phyloP scores from a whole-genome alignment of 2,113 vertebrate species.

The Ursus arctos region DNA sequence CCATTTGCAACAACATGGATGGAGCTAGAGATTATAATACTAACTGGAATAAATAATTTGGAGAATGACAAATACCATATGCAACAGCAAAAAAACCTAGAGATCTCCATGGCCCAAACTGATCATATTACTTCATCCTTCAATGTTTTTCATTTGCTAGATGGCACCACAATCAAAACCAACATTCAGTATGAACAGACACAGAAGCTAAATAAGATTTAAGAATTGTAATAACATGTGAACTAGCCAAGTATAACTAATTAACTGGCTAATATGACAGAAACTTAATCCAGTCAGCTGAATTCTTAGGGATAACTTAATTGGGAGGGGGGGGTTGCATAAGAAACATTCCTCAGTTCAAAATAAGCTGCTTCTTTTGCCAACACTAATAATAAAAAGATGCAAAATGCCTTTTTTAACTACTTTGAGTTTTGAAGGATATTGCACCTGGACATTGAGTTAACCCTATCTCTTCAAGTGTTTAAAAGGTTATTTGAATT shows the following conservation, averaged over 20 bases:
- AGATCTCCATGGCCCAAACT: neutral
- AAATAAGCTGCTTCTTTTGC: neutral
- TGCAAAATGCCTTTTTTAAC: neutral
- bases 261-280: neutral
- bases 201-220: neutral
- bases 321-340: too few relatives aligned
- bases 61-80: neutral
- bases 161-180: neutral
- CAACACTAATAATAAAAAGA: neutral
- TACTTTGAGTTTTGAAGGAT: neutral
- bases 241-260: neutral
- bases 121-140: neutral
- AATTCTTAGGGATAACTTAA: neutral
- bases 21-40: neutral
- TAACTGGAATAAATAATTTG: neutral
- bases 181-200: neutral
- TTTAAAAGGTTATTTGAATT: neutral
- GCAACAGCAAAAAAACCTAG: neutral
- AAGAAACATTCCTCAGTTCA: neutral
- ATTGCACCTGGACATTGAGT: too few relatives aligned
- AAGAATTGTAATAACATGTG: neutral
- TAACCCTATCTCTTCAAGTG: neutral
- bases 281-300: neutral
- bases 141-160: neutral
- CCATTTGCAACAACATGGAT: neutral